These are phyloP conservation scores for Chrysaora quinquecirrha DNA, from an alignment of 30 jellyfish, hydroid and myxozoan species.

Conservation along the genomic window DNA sequence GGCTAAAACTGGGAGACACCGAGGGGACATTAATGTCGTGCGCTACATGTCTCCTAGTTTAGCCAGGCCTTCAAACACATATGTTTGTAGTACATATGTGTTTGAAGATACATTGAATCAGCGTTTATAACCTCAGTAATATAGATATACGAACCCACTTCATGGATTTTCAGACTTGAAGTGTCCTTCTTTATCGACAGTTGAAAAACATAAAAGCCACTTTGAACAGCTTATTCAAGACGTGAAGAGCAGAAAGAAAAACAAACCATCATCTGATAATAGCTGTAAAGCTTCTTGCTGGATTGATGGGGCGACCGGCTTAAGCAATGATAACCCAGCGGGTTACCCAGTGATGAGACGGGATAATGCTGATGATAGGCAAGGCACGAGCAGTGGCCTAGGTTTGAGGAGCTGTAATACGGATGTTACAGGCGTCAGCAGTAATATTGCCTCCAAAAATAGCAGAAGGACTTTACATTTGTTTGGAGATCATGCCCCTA, in stretches of 20 bases:
- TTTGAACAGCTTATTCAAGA: slow-evolving; percentile 26
- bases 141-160: too few relatives aligned
- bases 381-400: not conserved
- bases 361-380: not conserved
- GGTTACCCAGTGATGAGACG: not conserved
- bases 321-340: too few relatives aligned
- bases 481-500: not conserved
- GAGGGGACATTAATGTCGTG: too few relatives aligned
- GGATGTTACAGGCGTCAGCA: not conserved
- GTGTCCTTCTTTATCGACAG: not conserved
- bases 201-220: slow-evolving; percentile 37
- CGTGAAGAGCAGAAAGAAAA: slow-evolving; percentile 6
- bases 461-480: not conserved
- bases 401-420: not conserved
- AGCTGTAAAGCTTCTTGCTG: not conserved
- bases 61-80: too few relatives aligned
- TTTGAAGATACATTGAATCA: too few relatives aligned
- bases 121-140: too few relatives aligned
- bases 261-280: not conserved
- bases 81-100: too few relatives aligned
- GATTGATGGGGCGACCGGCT: too few relatives aligned
- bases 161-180: not conserved
- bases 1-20: too few relatives aligned
- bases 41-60: too few relatives aligned
- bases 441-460: not conserved